phyloP scores from a whole-genome alignment of 1,140 invertebrate genomes.

The Neodiprion lecontei region DNA sequence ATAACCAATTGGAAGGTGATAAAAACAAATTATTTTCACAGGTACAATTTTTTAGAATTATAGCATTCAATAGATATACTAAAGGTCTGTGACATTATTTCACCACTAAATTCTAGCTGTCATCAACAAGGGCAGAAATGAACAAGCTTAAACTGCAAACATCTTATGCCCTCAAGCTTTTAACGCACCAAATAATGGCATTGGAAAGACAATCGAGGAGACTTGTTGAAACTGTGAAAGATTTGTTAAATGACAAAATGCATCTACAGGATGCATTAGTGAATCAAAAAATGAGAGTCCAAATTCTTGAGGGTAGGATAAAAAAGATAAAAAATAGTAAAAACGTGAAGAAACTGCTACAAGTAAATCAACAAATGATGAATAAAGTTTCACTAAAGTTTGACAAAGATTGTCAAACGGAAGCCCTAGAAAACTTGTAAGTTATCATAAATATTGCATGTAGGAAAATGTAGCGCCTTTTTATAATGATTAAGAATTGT shows the following conservation, averaged over 20 bases:
- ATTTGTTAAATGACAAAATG: constrained; percentile 41
- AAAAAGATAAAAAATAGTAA: background rate
- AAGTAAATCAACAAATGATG: background rate
- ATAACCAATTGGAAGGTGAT: constrained; percentile 34
- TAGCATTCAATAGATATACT: background rate
- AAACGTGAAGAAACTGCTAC: background rate
- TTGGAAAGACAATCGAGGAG: constrained; percentile 45
- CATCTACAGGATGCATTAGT: constrained; percentile 38
- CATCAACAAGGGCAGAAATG: constrained; percentile 26
- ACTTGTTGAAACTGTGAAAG: constrained; percentile 38
- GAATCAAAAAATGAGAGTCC: constrained; percentile 30
- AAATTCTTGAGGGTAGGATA: background rate
- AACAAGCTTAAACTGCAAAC: constrained; percentile 38
- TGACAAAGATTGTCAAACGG: background rate
- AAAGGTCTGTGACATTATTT: background rate
- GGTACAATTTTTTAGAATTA: constrained; percentile 25
- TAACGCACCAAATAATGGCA: constrained; percentile 38
- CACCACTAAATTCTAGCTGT: constrained; percentile 33
- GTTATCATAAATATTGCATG: background rate
- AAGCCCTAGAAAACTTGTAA: background rate
- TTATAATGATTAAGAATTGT: too few species aligned
- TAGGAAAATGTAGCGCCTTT: too few species aligned
- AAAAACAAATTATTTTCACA: constrained; percentile 36
- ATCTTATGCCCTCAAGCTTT: constrained; percentile 36
- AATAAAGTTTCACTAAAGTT: background rate